Conservation (phyloP, 2,113 vertebrate genomes). For the Platanista minor region DNA sequence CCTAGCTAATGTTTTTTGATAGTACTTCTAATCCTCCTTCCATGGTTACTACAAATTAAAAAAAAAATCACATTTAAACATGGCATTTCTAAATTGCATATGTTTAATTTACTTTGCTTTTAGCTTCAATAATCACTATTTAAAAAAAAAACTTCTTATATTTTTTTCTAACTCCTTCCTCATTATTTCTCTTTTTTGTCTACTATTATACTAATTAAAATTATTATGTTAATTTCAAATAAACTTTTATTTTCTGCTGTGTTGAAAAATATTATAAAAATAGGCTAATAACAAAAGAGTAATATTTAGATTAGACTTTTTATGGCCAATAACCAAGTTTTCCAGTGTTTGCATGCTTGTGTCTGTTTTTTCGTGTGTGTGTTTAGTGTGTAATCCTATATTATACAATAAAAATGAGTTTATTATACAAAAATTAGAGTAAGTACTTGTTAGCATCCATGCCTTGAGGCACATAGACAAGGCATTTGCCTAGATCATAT, state of each 20-base stretch:
- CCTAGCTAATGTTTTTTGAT: neutral
- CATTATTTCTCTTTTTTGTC: neutral
- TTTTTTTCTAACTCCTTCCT: neutral
- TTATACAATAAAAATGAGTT: neutral
- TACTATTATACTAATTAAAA: neutral
- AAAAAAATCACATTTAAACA: neutral
- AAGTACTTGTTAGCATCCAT: neutral
- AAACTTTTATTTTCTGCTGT: neutral
- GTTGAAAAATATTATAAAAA: neutral
- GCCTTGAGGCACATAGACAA: neutral
- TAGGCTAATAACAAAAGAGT: neutral
- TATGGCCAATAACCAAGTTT: neutral
- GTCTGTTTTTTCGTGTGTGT: neutral
- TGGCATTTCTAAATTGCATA: neutral
- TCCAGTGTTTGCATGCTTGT: neutral
- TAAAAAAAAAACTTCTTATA: neutral
- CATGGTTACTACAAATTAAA: neutral
- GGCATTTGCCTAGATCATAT: neutral
- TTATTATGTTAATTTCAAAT: neutral
- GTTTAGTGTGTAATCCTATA: neutral
- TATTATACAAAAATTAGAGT: neutral
- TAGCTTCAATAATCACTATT: neutral
- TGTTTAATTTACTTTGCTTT: neutral
- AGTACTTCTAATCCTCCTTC: neutral
- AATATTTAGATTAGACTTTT: neutral